Conservation (phyloP, 1,140 invertebrate species). For the Trypoxylus dichotomus region DNA sequence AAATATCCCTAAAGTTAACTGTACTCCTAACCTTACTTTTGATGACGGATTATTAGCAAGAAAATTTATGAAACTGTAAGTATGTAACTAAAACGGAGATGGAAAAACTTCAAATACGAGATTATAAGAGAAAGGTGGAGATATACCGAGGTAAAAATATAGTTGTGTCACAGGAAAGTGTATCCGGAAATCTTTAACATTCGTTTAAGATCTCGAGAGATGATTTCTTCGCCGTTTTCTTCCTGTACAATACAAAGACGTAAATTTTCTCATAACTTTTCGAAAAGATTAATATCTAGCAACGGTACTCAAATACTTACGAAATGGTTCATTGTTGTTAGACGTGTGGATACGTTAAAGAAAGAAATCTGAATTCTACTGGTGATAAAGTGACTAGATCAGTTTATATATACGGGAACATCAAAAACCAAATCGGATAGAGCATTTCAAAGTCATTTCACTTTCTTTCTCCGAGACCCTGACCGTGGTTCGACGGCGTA, state of each 20-base stretch:
- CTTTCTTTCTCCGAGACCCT: conserved; percentile 27
- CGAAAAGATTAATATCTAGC: background rate
- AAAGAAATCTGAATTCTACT: conserved; percentile 25
- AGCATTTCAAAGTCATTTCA: conserved; percentile 29
- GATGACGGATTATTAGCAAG: background rate
- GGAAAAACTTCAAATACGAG: too few species aligned
- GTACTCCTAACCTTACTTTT: background rate
- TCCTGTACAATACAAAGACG: too few species aligned
- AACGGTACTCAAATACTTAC: conserved; percentile 9
- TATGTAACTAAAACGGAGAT: too few species aligned
- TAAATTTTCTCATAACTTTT: background rate
- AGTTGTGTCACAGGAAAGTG: background rate
- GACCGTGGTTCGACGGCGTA: conserved; percentile 16
- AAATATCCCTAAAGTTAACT: background rate
- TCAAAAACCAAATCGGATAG: conserved; percentile 2
- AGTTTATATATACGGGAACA: conserved; percentile 29
- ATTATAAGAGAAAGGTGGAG: too few species aligned
- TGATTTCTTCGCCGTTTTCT: background rate
- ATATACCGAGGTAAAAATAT: too few species aligned
- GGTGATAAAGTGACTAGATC: conserved; percentile 5
- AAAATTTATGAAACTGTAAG: too few species aligned
- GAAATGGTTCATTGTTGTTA: conserved; percentile 16
- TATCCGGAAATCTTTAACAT: background rate
- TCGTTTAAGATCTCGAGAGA: background rate
- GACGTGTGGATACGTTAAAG: background rate